Base-by-base conservation (phyloP, 92 coral and sea anemone species). In the Anthopleura xanthogrammica region DNA sequence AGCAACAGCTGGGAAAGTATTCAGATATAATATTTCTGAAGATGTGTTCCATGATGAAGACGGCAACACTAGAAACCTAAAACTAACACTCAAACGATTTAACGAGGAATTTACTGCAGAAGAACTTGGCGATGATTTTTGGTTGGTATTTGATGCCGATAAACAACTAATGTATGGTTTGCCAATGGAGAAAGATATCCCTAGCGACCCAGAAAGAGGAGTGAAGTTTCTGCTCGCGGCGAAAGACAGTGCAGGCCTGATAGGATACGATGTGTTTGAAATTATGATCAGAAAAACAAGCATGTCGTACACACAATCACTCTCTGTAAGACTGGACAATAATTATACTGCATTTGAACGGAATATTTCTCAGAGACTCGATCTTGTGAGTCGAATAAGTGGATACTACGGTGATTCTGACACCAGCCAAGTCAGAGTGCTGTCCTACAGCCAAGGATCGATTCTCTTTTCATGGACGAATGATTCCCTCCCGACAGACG, bases 11-110 rank as follows among this genome's bases (percentile, higher is more conserved):
- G 99, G 98, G 5, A 88, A 91, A 83, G 97, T 83, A 29, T 88
- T 95, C 50, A 77, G 77, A 16, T 90, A 86, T 39, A 71, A 60
- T 13, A 85, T 95, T 43, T 98, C 99, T 29, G 85, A 74, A 36
- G 99, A 96, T 79, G 89, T 95, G 29, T 96, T 96, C 65, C 91
- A 94, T 84, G 99, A 96, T 85, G 83, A 81, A 74, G 99, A 96
- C 77, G 87, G 79, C 7, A 83, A 90, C 90, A 96, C 99, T 1
- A 90, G 97, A 46, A 82, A 86, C 75, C 82, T 96, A 66, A 60
- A 83, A 1, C 89, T 96, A 80, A 79, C 91, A 8, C 75, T 92
- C 24, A 17, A 23, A 16, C 48, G 84, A 29, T 66, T 90, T 16
- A 58, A 78, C 66, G 87, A 75, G 56, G 71, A 80, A 19, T 79